A percentile compares a stretch with the other conserved stretches of the same genome.
Conservation (phyloP, 2,888 invertebrate genomes). For the Priocnemis perturbator region DNA sequence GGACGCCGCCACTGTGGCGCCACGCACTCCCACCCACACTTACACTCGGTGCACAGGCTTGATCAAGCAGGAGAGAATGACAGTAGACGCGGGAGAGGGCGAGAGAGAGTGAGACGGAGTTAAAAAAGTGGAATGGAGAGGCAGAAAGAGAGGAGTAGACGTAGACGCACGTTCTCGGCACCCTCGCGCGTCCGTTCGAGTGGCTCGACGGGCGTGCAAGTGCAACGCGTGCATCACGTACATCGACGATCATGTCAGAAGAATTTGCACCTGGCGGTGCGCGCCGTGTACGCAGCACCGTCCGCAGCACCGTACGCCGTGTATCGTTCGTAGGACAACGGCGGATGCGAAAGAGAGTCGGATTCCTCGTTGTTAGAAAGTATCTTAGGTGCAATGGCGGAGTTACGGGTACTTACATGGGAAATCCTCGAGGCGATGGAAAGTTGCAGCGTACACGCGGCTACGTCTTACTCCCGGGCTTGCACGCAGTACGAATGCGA, state of each 20-base stretch:
- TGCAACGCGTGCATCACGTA: conserved; percentile 49
- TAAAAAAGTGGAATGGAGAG: no score
- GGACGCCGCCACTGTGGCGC: conserved; percentile 70
- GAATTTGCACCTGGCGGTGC: conserved; percentile 66
- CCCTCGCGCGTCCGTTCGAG: conserved; percentile 30
- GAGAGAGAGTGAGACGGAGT: not conserved
- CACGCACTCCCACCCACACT: conserved; percentile 66
- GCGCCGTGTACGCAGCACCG: conserved; percentile 37
- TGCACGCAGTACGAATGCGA: conserved; percentile 32
- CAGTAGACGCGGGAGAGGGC: not conserved
- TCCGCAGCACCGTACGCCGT: conserved; percentile 27
- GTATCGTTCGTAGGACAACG: conserved; percentile 29
- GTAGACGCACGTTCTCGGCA: conserved; percentile 12
- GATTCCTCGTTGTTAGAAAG: conserved; percentile 50
- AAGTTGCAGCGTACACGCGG: conserved; percentile 34
- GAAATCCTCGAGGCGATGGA: conserved; percentile 47
- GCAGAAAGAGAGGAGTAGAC: conserved; percentile 16
- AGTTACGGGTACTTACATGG: conserved; percentile 27
- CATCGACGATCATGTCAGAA: conserved; percentile 63
- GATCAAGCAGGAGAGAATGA: not conserved
- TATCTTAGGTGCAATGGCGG: conserved; percentile 18
- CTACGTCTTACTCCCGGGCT: conserved; percentile 47
- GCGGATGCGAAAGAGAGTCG: conserved; percentile 26
- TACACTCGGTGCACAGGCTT: conserved; percentile 22
- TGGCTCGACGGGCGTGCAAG: conserved; percentile 36